Conservation (phyloP, 2,888 invertebrate species). For the Ectemnius continuus region DNA sequence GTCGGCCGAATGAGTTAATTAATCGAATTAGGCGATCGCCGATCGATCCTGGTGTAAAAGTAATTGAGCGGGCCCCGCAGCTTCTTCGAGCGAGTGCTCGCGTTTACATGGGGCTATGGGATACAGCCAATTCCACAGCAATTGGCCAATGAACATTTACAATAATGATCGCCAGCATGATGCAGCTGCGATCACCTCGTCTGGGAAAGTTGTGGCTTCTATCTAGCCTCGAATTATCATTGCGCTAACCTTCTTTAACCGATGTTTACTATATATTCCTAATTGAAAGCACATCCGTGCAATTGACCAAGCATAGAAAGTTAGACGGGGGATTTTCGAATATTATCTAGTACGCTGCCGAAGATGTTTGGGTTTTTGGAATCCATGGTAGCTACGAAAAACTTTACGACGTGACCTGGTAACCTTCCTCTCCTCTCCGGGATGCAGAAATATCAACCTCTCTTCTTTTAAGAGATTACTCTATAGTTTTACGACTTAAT, state of each 20-base stretch:
- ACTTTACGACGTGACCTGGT: constrained; percentile 37
- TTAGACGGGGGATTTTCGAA: constrained; percentile 32
- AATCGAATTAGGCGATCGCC: constrained; percentile 73
- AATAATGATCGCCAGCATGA: constrained; percentile 48
- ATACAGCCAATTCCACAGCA: constrained; percentile 58
- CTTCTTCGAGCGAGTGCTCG: constrained; percentile 27
- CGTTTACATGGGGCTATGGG: constrained; percentile 47
- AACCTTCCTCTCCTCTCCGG: constrained; percentile 10
- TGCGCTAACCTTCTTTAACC: background rate
- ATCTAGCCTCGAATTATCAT: background rate
- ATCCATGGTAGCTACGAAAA: constrained; percentile 8
- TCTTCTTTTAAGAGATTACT: constrained; percentile 23
- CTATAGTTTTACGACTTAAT: constrained; percentile 66
- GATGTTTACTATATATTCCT: background rate
- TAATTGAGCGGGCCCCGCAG: constrained; percentile 51
- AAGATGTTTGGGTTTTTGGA: background rate
- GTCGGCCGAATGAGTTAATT: constrained; percentile 75
- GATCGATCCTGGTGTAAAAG: constrained; percentile 64
- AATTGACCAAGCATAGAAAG: constrained; percentile 30
- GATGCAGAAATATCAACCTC: constrained; percentile 33
- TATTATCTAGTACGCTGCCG: no score
- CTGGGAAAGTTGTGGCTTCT: background rate
- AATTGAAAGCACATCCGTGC: background rate
- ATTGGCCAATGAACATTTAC: constrained; percentile 67
- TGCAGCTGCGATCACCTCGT: constrained; percentile 36